A percentile compares a stretch with the other conserved stretches of the same genome.
These are phyloP conservation scores for Chloroclystis v-ata DNA, from an alignment of 2,888 invertebrate genomes.

Conservation along the genomic window DNA sequence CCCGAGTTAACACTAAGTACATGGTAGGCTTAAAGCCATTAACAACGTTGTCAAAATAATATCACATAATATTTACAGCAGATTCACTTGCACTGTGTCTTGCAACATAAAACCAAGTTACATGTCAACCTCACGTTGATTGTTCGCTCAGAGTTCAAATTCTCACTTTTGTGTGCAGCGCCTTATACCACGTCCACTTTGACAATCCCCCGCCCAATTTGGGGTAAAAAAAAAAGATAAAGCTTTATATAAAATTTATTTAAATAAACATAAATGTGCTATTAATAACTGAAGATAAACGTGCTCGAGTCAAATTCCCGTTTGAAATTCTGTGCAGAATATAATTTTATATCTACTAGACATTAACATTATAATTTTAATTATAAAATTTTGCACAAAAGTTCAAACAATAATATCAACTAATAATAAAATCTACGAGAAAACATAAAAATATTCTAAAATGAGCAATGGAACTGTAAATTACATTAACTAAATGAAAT, in stretches of 20 bases:
- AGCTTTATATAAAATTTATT: constrained; percentile 55
- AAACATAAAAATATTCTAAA: constrained; percentile 36
- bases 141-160: constrained; percentile 45
- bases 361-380: not conserved
- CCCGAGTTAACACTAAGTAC: constrained; percentile 76
- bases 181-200: constrained; percentile 68
- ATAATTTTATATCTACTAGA: not conserved
- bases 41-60: constrained; percentile 72
- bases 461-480: constrained; percentile 47
- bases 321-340: constrained; percentile 41
- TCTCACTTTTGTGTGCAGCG: constrained; percentile 69
- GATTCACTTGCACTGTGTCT: constrained; percentile 66
- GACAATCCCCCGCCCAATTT: constrained; percentile 67
- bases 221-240: constrained; percentile 48
- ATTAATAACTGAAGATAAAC: constrained; percentile 49
- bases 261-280: constrained; percentile 42
- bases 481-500: constrained; percentile 49
- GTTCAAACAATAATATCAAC: constrained; percentile 30
- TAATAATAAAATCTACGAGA: constrained; percentile 33
- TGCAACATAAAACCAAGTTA: constrained; percentile 48
- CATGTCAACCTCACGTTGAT: constrained; percentile 47
- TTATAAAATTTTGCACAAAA: constrained; percentile 34
- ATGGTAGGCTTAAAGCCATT: constrained; percentile 73
- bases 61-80: constrained; percentile 72
- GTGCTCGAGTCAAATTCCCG: constrained; percentile 42